Evolutionary conservation across 2,888 invertebrate genomes (phyloP), one percentile per base, ranked within the genome.

Genomic region (Drosophila basisetae): DNA sequence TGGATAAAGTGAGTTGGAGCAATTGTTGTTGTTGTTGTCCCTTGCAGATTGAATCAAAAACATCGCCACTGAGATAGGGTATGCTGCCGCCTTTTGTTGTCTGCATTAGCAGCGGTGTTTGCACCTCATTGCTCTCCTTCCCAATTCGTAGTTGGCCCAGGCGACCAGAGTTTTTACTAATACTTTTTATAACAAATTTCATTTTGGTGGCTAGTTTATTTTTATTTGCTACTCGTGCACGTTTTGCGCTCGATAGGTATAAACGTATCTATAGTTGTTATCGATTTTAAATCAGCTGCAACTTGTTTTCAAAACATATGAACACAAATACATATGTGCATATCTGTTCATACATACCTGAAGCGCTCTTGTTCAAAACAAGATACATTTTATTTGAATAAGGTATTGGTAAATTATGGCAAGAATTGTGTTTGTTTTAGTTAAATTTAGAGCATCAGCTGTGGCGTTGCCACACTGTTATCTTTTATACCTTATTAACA

Each of bases 71-170:
- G 30, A 98, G 93, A 93, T 97, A 96, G 0, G 97, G 97, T 56
- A 98, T 95, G 92, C 96, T 96, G 54, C 97, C 98, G 82, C 96
- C 95, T 96, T 92, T 92, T 13, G 98, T 97, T 73, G 97, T 95
- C 69, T 97, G 93, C 88, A 97, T 94, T 37, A 96, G 94, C 59
- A 96, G 93, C 0, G 98, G 98, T 31, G 97, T 98, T 93, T 96
- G 95, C 56, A 96, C 94, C 54, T 91, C 89, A 41, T 94, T 94
- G 33, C 94, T 92, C 0, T 78, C 73, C 4, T 73, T 83, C 1
- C 43, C 31, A 31, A 85, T 61, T 16, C 60, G 49, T 66, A 96
- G 94, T 74, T 95, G 95, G 0, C 97, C 97, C 60, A 96, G 91
- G 33, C 97, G 95, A 33, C 96, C 96, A 49, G 94, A 94, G 73